Percentiles rank a stretch among this genome's conserved stretches.
These are phyloP conservation scores for Medauroidea extradentata DNA, from an alignment of 1,140 invertebrate genomes.

Conservation along the genomic window DNA sequence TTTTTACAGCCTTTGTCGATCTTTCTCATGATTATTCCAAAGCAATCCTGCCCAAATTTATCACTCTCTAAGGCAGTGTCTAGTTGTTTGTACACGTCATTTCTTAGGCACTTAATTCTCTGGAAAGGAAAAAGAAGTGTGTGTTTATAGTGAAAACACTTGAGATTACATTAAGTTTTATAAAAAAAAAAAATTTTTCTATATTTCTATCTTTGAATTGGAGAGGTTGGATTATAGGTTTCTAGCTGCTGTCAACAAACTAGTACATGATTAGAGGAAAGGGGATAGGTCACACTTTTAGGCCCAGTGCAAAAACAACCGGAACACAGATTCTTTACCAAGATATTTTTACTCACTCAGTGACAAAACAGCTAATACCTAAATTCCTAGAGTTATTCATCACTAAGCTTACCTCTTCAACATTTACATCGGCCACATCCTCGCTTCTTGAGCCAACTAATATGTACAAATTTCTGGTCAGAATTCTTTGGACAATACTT, in stretches of 20 bases:
- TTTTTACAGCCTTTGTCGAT: neutral
- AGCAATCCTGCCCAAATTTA: neutral
- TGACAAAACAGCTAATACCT: too few species aligned
- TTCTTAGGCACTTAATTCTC: neutral
- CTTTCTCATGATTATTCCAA: neutral
- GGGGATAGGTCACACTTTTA: too few species aligned
- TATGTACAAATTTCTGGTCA: conserved; percentile 8
- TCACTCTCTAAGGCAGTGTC: neutral
- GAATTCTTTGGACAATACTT: conserved; percentile 4
- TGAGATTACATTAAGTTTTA: too few species aligned
- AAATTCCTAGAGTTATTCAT: neutral
- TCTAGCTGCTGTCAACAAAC: too few species aligned
- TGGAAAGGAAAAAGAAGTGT: neutral
- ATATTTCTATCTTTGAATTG: too few species aligned
- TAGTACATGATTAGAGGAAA: too few species aligned
- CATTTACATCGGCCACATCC: neutral
- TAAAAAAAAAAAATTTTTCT: too few species aligned
- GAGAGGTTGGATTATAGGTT: too few species aligned
- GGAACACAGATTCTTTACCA: too few species aligned
- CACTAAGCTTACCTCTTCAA: neutral
- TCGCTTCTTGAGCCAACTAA: neutral
- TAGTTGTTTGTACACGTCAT: neutral
- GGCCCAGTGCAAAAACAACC: too few species aligned
- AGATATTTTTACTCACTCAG: too few species aligned
- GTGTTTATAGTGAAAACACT: too few species aligned